Conservation (phyloP, 53 echinoderm and acorn worm species). For the Stichopus horrens region DNA sequence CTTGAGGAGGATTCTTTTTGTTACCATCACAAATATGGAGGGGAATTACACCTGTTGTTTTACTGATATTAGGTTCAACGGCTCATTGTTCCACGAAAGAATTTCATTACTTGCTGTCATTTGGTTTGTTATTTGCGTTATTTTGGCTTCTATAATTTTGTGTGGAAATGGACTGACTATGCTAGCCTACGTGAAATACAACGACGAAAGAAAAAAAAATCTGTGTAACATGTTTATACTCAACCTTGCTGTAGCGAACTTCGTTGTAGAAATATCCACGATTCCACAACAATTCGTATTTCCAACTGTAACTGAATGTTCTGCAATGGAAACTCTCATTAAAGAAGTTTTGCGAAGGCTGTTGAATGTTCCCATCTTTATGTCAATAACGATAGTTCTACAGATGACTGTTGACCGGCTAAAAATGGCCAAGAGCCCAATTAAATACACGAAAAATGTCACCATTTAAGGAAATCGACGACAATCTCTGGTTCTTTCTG, state of each 20-base stretch:
- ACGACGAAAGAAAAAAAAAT: not conserved
- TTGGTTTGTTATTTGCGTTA: too few species aligned
- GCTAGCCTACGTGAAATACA: not conserved
- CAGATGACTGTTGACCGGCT: conserved; percentile 9
- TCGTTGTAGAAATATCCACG: not conserved
- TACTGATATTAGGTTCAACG: too few species aligned
- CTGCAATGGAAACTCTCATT: not conserved
- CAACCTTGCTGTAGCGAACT: not conserved
- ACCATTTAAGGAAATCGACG: not conserved
- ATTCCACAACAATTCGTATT: not conserved
- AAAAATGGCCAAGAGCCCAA: not conserved
- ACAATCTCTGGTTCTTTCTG: not conserved
- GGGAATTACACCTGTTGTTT: too few species aligned
- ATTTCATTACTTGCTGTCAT: too few species aligned
- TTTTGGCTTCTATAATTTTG: not conserved
- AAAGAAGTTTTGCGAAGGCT: too few species aligned
- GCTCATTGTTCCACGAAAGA: too few species aligned
- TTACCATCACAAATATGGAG: too few species aligned
- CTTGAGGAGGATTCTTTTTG: too few species aligned
- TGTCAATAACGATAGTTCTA: not conserved
- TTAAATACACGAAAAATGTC: not conserved
- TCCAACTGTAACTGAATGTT: not conserved
- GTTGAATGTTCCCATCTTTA: not conserved
- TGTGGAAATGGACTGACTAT: not conserved
- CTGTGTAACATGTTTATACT: not conserved